phyloP scores from a whole-genome alignment of 2,888 invertebrate species.

The Matsumyia berberina region DNA sequence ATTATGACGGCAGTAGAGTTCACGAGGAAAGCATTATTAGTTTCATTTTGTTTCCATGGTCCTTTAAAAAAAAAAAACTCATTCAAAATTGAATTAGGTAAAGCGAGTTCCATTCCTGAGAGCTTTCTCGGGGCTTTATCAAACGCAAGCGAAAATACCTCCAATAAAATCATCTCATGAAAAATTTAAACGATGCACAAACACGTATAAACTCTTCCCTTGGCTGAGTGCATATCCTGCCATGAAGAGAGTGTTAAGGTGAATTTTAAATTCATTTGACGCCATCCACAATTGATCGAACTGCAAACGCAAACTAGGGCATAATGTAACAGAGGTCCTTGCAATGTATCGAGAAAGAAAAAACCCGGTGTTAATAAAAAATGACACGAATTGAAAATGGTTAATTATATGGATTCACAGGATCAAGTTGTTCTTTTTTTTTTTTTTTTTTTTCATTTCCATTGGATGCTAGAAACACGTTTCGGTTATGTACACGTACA shows the following conservation, averaged over 20 bases:
- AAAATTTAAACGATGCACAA: slow-evolving; percentile 1
- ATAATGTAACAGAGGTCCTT: neutral
- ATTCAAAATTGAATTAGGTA: neutral
- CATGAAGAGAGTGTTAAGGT: neutral
- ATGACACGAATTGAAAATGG: neutral
- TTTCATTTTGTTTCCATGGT: neutral
- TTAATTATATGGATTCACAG: neutral
- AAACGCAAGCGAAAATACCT: neutral
- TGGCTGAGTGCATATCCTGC: neutral
- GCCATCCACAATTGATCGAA: neutral
- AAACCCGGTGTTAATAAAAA: neutral
- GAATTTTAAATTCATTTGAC: neutral
- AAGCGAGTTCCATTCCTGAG: neutral
- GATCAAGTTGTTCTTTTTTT: no score
- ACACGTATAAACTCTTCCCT: neutral
- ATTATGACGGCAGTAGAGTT: no score
- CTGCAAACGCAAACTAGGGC: neutral
- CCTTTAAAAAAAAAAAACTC: no score
- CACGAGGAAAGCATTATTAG: no score
- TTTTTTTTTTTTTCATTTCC: neutral
- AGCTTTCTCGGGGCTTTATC: neutral
- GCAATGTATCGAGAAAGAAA: neutral
- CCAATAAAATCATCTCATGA: slow-evolving; percentile 1
- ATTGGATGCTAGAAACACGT: neutral
- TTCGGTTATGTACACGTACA: no score